Evolutionary conservation across 2,888 invertebrate genomes (phyloP).

Genomic region (Alentia gelatinosa): DNA sequence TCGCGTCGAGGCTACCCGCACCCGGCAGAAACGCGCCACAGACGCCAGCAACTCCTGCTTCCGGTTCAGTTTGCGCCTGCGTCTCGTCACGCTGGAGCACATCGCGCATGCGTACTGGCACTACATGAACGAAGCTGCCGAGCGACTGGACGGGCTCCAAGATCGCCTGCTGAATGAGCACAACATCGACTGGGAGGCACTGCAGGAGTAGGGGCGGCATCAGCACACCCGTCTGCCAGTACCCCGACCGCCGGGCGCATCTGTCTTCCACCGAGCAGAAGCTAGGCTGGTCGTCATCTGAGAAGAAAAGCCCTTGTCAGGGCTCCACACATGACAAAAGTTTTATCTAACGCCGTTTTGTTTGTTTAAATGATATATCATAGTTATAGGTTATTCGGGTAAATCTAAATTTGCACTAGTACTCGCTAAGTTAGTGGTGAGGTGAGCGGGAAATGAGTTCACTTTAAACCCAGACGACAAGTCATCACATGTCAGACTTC

Average conservation of each 20-base stretch:
- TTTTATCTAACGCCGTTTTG: background rate
- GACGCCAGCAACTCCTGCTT: background rate
- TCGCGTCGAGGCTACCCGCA: background rate
- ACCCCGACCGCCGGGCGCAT: too few relatives aligned
- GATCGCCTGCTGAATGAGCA: background rate
- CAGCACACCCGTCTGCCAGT: too few relatives aligned
- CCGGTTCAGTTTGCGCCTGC: conserved; percentile 12
- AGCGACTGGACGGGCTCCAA: background rate
- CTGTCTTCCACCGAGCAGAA: background rate
- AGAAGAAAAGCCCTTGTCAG: background rate
- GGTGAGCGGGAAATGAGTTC: too few relatives aligned
- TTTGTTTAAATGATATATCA: background rate
- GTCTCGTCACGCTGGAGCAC: conserved; percentile 22
- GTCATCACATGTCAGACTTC: too few relatives aligned
- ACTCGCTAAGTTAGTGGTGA: too few relatives aligned
- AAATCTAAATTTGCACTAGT: too few relatives aligned
- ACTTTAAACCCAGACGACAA: too few relatives aligned
- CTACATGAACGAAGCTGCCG: background rate
- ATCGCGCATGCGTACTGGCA: conserved; percentile 31
- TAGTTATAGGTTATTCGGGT: too few relatives aligned
- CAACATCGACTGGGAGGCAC: background rate
- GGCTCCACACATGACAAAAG: background rate
- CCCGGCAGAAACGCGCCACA: background rate
- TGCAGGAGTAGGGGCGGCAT: too few relatives aligned
- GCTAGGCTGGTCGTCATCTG: background rate